A percentile compares a stretch with the other conserved stretches of the same genome.
These are phyloP conservation scores for Cheilosia urbana DNA, from an alignment of 2,888 invertebrate genomes.

Conservation along the genomic window DNA sequence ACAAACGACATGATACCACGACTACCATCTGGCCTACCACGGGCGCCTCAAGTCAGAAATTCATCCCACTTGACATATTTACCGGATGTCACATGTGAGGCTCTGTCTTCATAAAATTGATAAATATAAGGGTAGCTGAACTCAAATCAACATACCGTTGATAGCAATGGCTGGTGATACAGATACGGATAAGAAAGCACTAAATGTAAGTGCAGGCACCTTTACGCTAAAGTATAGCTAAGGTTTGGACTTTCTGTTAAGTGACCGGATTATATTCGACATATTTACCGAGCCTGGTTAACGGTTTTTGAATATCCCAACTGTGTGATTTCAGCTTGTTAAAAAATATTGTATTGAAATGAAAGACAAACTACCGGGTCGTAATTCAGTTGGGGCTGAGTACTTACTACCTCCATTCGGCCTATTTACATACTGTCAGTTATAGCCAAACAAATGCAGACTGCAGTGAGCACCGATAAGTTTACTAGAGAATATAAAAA, in stretches of 20 bases:
- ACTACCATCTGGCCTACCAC: background rate
- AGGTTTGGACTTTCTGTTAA: background rate
- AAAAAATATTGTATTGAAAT: no score
- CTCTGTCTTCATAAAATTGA: background rate
- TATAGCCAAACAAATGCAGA: no score
- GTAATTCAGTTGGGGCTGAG: background rate
- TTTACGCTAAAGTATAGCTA: background rate
- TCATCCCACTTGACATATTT: constrained; percentile 3
- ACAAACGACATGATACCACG: background rate
- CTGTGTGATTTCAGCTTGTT: no score
- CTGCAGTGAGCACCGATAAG: no score
- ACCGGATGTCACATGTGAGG: background rate
- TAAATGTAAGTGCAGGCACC: background rate
- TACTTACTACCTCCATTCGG: no score
- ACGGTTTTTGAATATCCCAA: background rate
- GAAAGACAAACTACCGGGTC: background rate
- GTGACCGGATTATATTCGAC: background rate
- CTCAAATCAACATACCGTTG: background rate
- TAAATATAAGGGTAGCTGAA: background rate
- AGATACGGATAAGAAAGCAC: background rate
- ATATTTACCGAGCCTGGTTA: background rate
- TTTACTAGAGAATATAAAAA: no score
- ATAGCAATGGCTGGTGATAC: background rate
- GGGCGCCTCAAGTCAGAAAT: background rate
- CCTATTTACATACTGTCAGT: no score